Evolutionary conservation across 2,113 vertebrate species (phyloP).

Genomic region (Setophaga coronata): DNA sequence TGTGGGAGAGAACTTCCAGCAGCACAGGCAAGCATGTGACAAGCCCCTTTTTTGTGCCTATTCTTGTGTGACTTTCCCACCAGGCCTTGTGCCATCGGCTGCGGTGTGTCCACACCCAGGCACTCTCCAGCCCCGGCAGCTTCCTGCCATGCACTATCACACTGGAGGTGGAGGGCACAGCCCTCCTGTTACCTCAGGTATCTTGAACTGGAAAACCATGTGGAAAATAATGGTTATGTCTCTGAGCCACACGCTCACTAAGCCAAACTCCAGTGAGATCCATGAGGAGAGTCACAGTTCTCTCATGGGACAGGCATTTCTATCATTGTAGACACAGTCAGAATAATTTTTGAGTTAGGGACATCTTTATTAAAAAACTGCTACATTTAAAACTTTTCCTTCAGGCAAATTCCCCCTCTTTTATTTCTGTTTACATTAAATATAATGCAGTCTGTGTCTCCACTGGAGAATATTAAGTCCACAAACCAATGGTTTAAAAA

Average conservation of each 20-base stretch:
- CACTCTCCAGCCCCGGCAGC: not conserved
- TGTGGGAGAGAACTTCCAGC: rapidly evolving
- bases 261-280: not conserved
- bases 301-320: not conserved
- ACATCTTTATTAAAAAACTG: not conserved
- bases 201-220: not conserved
- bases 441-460: not conserved
- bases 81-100: not conserved
- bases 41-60: not conserved
- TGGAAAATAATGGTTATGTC: not conserved
- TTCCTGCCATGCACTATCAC: not conserved
- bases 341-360: not conserved
- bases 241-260: not conserved
- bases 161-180: not conserved
- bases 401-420: not conserved
- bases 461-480: not conserved
- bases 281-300: not conserved
- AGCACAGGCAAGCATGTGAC: not conserved
- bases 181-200: not conserved
- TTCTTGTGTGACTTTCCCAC: not conserved
- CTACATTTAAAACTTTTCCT: not conserved
- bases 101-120: rapidly evolving
- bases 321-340: not conserved
- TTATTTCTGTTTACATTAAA: not conserved
- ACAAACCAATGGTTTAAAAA: not conserved